Base-by-base conservation (phyloP, 2,888 invertebrate genomes). In the Ennomos erosarius region DNA sequence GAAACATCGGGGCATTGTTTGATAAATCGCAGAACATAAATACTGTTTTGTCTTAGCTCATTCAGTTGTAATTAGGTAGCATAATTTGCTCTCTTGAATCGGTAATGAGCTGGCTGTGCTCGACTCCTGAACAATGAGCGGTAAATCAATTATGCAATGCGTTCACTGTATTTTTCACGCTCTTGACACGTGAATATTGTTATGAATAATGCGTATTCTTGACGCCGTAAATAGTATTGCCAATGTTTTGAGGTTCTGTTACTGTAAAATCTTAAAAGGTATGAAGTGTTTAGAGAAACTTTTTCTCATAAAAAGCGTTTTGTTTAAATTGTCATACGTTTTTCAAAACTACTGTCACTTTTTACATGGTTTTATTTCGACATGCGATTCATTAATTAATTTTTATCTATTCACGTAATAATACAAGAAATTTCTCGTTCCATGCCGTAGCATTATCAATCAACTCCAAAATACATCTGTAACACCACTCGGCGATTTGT, bases 41-140 rank as follows among this genome's bases (percentile, higher is more conserved):
- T 92, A 92, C 84, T 73, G 72, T 81, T 88, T 92, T 92, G 92
- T 92, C 84, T 89, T 81, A 81, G 71, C 71, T 77, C 81, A 87
- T 91, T 90, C 85, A 83, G 73, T 80, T 87, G 71, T 90, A 90
- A 91, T 91, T 88, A 90, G 92, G 91, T 91, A 92, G 92, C 92
- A 89, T 87, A 88, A 91, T 92, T 90, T 83, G 84, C 84, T 86
- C 84, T 88, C 81, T 83, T 90, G 90, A 87, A 91, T 90, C 84
- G 77, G 73, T 88, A 87, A 91, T 90, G 86, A 90, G 88, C 74
- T 70, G 79, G 76, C 78, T 85, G 78, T 79, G 76, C 53, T 40
- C 71, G 75, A 76, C 78, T 77, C 61, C 73, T 59, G 75, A 77
- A 89, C 88, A 90, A 90, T 85, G 76, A 78, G 82, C 80, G 84